These are phyloP conservation scores for honey bee (Apis mellifera) DNA, from an alignment of 1,140 invertebrate species.

Conservation along the genomic window Amel_HAv3.1 CM009944.2:6796501-6797000, in stretches of 20 bases:
- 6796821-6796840: conserved; percentile 37
- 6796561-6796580: conserved; percentile 58
- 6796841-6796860: conserved; percentile 54
- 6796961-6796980: conserved; percentile 41
- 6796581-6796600: conserved; percentile 22
- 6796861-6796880: conserved; percentile 53
- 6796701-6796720: background rate
- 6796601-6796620: conserved; percentile 20
- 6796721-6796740: conserved; percentile 40
- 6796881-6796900: conserved; percentile 40
- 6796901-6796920: conserved; percentile 25
- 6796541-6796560: conserved; percentile 53
- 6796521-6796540: conserved; percentile 54
- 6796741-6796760: conserved; percentile 27
- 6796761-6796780: conserved; percentile 26
- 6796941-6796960: conserved; percentile 57
- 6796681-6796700: conserved; percentile 5
- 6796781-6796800: conserved; percentile 43
- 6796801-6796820: conserved; percentile 40
- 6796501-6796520: conserved; percentile 56
- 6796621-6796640: conserved; percentile 55
- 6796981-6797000: conserved; percentile 50
- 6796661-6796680: conserved; percentile 22
- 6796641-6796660: conserved; percentile 24
- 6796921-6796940: conserved; percentile 45